phyloP scores from a whole-genome alignment of 2,113 vertebrate species.

The Saguinus imperator region DNA sequence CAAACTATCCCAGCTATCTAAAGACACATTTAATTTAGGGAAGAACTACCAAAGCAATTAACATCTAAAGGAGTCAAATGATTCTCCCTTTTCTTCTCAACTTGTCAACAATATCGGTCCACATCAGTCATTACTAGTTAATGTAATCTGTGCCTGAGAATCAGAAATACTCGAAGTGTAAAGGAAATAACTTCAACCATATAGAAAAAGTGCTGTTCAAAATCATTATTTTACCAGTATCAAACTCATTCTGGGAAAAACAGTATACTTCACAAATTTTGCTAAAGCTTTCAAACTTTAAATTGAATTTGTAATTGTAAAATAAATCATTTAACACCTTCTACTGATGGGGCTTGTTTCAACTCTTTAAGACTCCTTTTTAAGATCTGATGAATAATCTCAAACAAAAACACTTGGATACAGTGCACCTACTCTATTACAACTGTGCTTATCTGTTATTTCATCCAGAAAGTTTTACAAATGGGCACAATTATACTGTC shows the following conservation, averaged over 20 bases:
- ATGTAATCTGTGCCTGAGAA: neutral
- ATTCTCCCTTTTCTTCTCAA: neutral
- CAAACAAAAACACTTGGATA: neutral
- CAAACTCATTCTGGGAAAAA: neutral
- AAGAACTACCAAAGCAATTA: neutral
- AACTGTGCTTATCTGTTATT: neutral
- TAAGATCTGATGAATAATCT: neutral
- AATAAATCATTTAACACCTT: conserved; percentile 28
- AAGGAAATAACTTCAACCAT: neutral
- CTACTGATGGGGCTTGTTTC: neutral
- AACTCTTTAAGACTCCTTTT: neutral
- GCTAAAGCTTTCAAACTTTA: conserved; percentile 22
- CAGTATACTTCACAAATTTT: conserved; percentile 24
- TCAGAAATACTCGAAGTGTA: conserved; percentile 21
- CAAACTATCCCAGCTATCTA: neutral
- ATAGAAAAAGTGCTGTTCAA: neutral
- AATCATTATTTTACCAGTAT: neutral
- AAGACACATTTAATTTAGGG: neutral
- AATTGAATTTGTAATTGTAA: conserved; percentile 36
- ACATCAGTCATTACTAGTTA: neutral
- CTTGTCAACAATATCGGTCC: neutral
- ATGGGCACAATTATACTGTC: neutral
- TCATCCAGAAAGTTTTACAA: neutral
- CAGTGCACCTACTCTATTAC: neutral
- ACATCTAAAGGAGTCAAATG: neutral